These are phyloP conservation scores for Thermophis baileyi DNA, from an alignment of 2,113 vertebrate genomes.

Conservation along the genomic window DNA sequence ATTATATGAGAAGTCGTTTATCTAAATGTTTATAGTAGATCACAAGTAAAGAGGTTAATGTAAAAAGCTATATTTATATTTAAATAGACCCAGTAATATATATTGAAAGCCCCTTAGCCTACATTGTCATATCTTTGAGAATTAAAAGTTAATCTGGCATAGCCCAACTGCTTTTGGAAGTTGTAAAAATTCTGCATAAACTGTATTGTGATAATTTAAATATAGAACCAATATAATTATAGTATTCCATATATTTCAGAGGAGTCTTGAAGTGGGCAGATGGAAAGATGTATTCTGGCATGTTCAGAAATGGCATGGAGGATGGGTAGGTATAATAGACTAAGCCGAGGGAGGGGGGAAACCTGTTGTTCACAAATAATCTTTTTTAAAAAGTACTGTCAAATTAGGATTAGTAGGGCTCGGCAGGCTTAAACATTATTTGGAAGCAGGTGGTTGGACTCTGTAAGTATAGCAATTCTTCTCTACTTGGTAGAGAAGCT, in stretches of 20 bases:
- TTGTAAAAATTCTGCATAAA: neutral
- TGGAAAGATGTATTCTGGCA: constrained; percentile 87
- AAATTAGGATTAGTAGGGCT: neutral
- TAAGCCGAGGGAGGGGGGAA: neutral
- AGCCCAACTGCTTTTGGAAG: neutral
- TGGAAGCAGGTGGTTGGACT: neutral
- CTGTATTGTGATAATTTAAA: neutral
- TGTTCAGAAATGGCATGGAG: constrained; percentile 90
- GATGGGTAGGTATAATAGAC: constrained; percentile 80
- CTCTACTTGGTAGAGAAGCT: neutral
- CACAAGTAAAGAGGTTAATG: neutral
- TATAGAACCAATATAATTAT: neutral
- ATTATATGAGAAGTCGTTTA: neutral
- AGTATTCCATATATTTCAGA: constrained; percentile 63
- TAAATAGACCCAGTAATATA: neutral
- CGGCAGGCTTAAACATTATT: neutral
- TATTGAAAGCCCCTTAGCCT: neutral
- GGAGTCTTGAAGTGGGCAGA: constrained; percentile 91
- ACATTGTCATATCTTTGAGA: neutral
- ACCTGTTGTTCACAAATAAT: neutral
- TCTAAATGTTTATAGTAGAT: neutral
- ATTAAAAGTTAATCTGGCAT: neutral
- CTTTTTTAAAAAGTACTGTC: neutral
- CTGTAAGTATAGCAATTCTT: neutral
- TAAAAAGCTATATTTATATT: neutral